Percentiles rank a stretch among this genome's conserved stretches.
These are phyloP conservation scores for Parnassius smintheus DNA, from an alignment of 2,888 invertebrate genomes.

Conservation along the genomic window DNA sequence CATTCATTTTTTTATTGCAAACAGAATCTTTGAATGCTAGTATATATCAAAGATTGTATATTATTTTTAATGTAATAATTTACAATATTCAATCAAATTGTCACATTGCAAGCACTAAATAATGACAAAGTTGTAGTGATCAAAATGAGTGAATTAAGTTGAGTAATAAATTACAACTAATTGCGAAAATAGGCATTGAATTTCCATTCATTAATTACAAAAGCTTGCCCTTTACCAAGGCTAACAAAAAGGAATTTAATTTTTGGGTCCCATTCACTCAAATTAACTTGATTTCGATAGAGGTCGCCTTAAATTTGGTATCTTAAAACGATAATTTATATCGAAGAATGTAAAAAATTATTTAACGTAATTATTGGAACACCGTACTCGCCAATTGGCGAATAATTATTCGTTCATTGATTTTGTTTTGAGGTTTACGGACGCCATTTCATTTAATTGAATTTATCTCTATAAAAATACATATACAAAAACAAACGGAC, in stretches of 20 bases:
- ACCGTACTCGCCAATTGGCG: background rate
- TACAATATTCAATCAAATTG: no score
- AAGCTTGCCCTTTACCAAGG: slow-evolving; percentile 23
- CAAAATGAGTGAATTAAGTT: slow-evolving; percentile 1
- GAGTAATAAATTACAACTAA: slow-evolving; percentile 6
- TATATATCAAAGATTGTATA: no score
- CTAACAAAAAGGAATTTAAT: slow-evolving; percentile 21
- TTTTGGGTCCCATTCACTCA: slow-evolving; percentile 24
- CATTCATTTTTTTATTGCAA: no score
- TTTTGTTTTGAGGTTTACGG: background rate
- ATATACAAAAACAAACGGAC: background rate
- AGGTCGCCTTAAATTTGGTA: slow-evolving; percentile 23
- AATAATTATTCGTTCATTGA: slow-evolving; percentile 7
- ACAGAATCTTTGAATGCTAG: no score
- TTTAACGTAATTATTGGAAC: slow-evolving; percentile 12
- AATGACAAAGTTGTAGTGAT: background rate
- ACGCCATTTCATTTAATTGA: background rate
- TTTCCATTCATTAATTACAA: slow-evolving; percentile 25
- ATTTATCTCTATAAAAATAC: background rate
- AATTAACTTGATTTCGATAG: slow-evolving; percentile 26
- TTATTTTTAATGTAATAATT: no score
- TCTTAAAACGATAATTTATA: slow-evolving; percentile 18
- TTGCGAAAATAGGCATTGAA: slow-evolving; percentile 5
- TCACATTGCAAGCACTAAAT: no score
- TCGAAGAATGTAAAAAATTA: slow-evolving; percentile 13